Evolutionary conservation across 2,113 vertebrate genomes (phyloP).

Genomic region (Lepus timidus): DNA sequence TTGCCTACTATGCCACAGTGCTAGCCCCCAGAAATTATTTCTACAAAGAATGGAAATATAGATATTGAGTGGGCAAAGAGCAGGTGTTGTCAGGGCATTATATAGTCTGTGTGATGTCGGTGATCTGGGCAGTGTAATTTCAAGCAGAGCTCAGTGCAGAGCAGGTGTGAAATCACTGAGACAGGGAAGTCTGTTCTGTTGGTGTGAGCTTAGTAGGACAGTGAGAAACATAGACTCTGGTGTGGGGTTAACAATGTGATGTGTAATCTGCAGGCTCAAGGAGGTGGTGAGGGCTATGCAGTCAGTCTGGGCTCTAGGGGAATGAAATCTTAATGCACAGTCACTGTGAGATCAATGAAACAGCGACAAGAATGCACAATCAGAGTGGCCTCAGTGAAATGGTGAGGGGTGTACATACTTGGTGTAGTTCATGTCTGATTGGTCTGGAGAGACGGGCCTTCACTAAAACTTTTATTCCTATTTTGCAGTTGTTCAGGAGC

Average conservation of each 20-base stretch:
- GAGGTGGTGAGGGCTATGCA: background rate
- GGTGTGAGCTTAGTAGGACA: background rate
- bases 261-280: background rate
- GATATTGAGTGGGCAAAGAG: background rate
- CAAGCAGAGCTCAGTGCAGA: background rate
- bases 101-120: background rate
- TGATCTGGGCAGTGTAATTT: background rate
- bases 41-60: background rate
- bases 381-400: background rate
- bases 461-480: background rate
- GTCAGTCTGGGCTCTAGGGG: background rate
- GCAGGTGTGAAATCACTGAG: background rate
- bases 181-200: background rate
- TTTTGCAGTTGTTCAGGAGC: constrained; percentile 7
- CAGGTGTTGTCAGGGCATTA: background rate
- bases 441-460: background rate
- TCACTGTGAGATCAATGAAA: background rate
- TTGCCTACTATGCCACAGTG: too few relatives aligned
- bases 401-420: background rate
- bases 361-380: background rate
- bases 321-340: background rate
- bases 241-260: background rate
- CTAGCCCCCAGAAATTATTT: background rate
- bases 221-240: background rate
- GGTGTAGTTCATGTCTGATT: background rate